phyloP scores from a whole-genome alignment of 2,113 vertebrate species.

The Nematolebias whitei region DNA sequence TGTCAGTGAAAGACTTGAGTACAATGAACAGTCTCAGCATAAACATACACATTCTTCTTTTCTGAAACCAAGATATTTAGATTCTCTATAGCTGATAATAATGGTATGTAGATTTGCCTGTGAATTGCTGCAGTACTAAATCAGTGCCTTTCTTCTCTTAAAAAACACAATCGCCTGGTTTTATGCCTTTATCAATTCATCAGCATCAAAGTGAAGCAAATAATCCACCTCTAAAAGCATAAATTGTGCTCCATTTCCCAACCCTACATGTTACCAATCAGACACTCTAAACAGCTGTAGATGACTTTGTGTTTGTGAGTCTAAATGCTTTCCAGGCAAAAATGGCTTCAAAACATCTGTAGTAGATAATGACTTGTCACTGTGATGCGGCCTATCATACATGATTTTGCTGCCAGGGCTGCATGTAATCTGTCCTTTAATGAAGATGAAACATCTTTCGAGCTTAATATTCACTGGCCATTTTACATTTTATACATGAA shows the following conservation, averaged over 20 bases:
- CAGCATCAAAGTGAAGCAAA: constrained; percentile 9
- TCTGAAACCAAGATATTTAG: constrained; percentile 3
- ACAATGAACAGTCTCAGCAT: constrained; percentile 3
- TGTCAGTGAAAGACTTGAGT: constrained; percentile 5
- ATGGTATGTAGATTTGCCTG: background rate
- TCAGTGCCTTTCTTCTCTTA: background rate
- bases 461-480: constrained; percentile 23
- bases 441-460: constrained; percentile 42
- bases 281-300: constrained; percentile 11
- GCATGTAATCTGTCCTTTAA: constrained; percentile 44
- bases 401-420: constrained; percentile 29
- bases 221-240: constrained; percentile 33
- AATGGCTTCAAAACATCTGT: constrained; percentile 31
- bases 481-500: constrained; percentile 11
- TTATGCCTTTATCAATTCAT: background rate
- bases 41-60: background rate
- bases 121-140: background rate
- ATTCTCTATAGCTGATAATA: constrained; percentile 2
- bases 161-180: background rate
- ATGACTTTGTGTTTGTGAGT: constrained; percentile 38
- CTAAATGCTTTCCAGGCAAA: constrained; percentile 42
- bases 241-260: constrained; percentile 22
- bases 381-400: constrained; percentile 35
- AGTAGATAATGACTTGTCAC: constrained; percentile 54
- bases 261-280: background rate